Conservation (phyloP, 2,797 vertebrate species). For the Fistularia tabacaria region DNA sequence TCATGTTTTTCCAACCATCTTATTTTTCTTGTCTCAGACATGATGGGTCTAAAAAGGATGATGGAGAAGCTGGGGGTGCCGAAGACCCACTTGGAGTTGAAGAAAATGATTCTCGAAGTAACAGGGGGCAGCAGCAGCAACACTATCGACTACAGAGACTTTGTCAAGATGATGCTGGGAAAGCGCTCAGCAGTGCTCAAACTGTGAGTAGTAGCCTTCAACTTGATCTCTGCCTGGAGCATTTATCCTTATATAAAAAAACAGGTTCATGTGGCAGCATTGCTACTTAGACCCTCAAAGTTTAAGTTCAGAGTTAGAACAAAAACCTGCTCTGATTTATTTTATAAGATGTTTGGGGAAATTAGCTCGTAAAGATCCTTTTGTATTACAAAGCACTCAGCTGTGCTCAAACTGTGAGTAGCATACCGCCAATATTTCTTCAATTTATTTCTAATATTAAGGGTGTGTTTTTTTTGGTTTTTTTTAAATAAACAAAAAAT, state of each 20-base stretch:
- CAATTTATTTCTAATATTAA: too few relatives aligned
- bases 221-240: not conserved
- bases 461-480: too few relatives aligned
- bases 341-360: too few relatives aligned
- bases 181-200: slow-evolving; percentile 95
- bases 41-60: slow-evolving; percentile 97
- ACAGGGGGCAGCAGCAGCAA: slow-evolving; percentile 85
- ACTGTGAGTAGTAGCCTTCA: slow-evolving; percentile 79
- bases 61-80: slow-evolving; percentile 98
- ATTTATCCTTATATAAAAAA: too few relatives aligned
- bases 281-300: too few relatives aligned
- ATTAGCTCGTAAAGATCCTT: too few relatives aligned
- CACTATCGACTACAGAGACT: slow-evolving; percentile 94
- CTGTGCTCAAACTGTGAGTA: slow-evolving; percentile 95
- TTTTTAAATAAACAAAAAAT: too few relatives aligned
- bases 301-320: too few relatives aligned
- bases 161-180: slow-evolving; percentile 96
- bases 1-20: not conserved
- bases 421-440: not conserved
- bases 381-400: slow-evolving; percentile 78
- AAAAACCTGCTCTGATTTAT: too few relatives aligned
- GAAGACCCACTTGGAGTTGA: slow-evolving; percentile 95
- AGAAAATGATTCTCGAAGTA: slow-evolving; percentile 96
- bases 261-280: too few relatives aligned
- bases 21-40: slow-evolving; percentile 67